phyloP scores from a whole-genome alignment of 1,140 invertebrate species.

The Habropoda laboriosa region DNA sequence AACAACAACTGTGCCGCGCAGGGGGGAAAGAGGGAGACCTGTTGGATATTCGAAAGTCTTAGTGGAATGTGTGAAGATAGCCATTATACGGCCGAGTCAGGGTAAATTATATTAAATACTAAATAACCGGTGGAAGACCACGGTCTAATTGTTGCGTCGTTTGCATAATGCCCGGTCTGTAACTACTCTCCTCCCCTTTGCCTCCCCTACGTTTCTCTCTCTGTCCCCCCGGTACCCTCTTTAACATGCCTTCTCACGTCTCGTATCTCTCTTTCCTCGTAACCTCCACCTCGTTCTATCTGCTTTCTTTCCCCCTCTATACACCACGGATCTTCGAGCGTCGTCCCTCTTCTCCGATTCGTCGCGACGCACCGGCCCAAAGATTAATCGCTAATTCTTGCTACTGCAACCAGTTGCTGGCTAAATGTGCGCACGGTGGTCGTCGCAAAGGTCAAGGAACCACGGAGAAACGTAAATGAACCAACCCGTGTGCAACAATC shows the following conservation, averaged over 20 bases:
- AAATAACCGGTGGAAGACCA: constrained; percentile 72
- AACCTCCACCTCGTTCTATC: constrained; percentile 51
- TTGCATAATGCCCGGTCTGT: constrained; percentile 77
- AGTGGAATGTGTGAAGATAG: constrained; percentile 54
- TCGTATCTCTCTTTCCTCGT: constrained; percentile 49
- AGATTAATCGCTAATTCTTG: constrained; percentile 78
- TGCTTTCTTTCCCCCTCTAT: not conserved
- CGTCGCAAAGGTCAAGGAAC: constrained; percentile 60
- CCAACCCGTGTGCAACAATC: constrained; percentile 23
- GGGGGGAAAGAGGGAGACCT: no score
- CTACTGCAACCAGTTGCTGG: constrained; percentile 75
- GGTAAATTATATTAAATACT: constrained; percentile 75
- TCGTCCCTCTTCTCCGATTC: constrained; percentile 35
- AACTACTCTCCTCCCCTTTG: constrained; percentile 58
- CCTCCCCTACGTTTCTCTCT: constrained; percentile 13
- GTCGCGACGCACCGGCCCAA: constrained; percentile 60
- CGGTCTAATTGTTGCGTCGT: constrained; percentile 78
- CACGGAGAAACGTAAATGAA: constrained; percentile 52
- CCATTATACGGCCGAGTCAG: constrained; percentile 37
- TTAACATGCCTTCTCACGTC: constrained; percentile 44
- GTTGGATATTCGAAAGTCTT: constrained; percentile 38
- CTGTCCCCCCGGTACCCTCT: constrained; percentile 33
- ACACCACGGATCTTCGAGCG: constrained; percentile 19
- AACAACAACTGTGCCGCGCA: not conserved
- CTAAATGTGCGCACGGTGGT: constrained; percentile 58